Percentiles rank a stretch among this genome's conserved stretches.
phyloP scores from a whole-genome alignment of 2,797 vertebrate genomes.

The Eleutherodactylus coqui region DNA sequence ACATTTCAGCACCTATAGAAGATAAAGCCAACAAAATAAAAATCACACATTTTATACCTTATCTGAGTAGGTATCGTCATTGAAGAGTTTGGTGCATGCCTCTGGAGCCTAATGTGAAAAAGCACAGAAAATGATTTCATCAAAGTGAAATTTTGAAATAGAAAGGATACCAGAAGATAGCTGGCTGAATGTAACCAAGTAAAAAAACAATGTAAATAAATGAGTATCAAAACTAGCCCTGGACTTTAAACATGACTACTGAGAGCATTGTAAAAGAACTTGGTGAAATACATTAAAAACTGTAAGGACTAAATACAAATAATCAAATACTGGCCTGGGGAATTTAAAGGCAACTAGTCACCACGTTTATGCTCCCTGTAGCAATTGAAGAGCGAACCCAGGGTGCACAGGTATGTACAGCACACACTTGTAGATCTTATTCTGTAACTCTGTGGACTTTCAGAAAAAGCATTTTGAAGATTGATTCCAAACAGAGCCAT shows the following conservation, averaged over 20 bases:
- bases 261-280: not conserved
- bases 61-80: slow-evolving; percentile 76
- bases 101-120: slow-evolving; percentile 75
- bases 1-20: not conserved
- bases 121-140: not conserved
- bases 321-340: too few species aligned
- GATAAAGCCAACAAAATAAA: not conserved
- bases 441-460: too few species aligned
- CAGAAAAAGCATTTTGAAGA: too few species aligned
- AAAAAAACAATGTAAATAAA: not conserved
- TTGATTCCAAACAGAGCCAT: too few species aligned
- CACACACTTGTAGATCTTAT: too few species aligned
- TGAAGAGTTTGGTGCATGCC: slow-evolving; percentile 80
- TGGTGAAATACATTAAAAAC: not conserved
- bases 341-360: too few species aligned
- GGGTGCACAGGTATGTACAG: too few species aligned
- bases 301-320: too few species aligned
- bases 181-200: not conserved
- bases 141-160: not conserved
- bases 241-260: not conserved
- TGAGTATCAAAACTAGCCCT: too few species aligned
- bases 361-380: too few species aligned
- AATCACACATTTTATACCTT: slow-evolving; percentile 71
- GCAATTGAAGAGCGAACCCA: too few species aligned
- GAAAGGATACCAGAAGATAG: not conserved